Conservation (phyloP, 2,113 vertebrate genomes). For the Maccullochella peelii region DNA sequence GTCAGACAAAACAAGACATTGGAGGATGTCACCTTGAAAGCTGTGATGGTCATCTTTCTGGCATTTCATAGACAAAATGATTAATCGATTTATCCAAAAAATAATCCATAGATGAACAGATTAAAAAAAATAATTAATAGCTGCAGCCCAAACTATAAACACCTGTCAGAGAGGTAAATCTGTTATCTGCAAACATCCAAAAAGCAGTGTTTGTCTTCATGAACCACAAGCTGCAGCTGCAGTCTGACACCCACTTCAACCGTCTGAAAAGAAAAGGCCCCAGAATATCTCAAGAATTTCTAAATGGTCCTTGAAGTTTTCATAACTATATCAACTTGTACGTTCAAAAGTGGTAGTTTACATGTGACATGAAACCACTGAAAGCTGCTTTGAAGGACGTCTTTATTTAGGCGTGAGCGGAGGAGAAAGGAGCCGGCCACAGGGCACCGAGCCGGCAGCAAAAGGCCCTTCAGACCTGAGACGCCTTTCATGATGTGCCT, state of each 20-base stretch:
- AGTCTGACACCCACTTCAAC: constrained; percentile 35
- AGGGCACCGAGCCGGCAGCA: constrained; percentile 45
- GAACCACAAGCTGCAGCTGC: constrained; percentile 52
- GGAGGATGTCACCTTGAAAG: neutral
- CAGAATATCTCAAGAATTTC: constrained; percentile 64
- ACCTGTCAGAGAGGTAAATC: constrained; percentile 33
- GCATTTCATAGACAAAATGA: neutral
- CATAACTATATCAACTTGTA: constrained; percentile 54
- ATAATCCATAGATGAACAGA: neutral
- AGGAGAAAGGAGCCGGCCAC: constrained; percentile 32
- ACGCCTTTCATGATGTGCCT: constrained; percentile 72
- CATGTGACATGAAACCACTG: constrained; percentile 53
- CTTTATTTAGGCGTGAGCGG: constrained; percentile 68
- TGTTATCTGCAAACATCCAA: neutral
- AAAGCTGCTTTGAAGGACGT: constrained; percentile 62
- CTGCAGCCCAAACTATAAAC: neutral
- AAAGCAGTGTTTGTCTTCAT: neutral
- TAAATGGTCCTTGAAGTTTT: constrained; percentile 70
- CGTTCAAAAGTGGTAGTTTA: constrained; percentile 42
- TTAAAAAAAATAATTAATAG: neutral
- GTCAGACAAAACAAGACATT: neutral
- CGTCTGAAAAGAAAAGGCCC: constrained; percentile 35
- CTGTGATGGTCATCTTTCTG: neutral
- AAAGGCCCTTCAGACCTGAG: constrained; percentile 41
- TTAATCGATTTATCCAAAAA: neutral